Evolutionary conservation across 2,797 vertebrate genomes (phyloP).

Genomic region (Paedocypris micromegethes): DNA sequence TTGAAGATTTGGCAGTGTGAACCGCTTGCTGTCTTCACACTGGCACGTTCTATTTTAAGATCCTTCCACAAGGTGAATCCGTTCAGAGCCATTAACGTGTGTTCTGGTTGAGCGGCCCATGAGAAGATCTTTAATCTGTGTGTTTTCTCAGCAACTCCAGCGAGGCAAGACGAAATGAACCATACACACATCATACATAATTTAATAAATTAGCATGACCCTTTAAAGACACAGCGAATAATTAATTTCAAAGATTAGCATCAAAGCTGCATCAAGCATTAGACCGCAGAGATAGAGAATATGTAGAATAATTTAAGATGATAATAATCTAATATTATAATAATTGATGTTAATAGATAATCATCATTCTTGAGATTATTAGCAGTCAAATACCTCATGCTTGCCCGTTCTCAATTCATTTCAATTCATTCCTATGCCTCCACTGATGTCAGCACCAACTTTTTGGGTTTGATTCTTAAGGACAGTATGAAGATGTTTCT

Average conservation of each 20-base stretch:
- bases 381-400: too few relatives aligned
- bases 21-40: background rate
- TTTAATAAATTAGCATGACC: conserved; percentile 23
- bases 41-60: conserved; percentile 28
- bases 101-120: background rate
- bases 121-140: conserved; percentile 11
- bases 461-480: too few relatives aligned
- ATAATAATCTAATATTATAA: background rate
- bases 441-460: too few relatives aligned
- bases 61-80: conserved; percentile 1
- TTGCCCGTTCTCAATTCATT: too few relatives aligned
- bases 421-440: too few relatives aligned
- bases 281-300: too few relatives aligned
- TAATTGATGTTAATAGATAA: background rate
- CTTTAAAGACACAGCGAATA: conserved; percentile 2
- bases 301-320: background rate
- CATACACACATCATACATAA: background rate
- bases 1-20: conserved; percentile 1
- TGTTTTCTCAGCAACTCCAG: background rate
- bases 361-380: too few relatives aligned
- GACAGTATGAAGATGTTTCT: too few relatives aligned
- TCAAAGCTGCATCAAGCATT: conserved; percentile 3
- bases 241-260: background rate
- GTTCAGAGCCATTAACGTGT: conserved; percentile 1
- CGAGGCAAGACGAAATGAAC: conserved; percentile 13